These are phyloP conservation scores for Tridacna gigas DNA, from an alignment of 2,888 invertebrate species.

Conservation along the genomic window DNA sequence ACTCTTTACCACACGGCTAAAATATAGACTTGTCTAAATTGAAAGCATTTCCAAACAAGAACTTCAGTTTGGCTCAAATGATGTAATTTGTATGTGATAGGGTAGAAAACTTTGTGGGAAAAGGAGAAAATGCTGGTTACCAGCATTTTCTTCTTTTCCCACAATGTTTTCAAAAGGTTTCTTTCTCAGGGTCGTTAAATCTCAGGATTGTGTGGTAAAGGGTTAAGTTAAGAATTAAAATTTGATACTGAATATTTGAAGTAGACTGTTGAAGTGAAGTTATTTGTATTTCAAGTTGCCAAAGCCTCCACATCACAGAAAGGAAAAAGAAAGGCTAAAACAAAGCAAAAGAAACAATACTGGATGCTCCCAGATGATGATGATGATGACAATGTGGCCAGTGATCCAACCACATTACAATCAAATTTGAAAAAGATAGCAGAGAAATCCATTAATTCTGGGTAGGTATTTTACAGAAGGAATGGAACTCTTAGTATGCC, in stretches of 20 bases:
- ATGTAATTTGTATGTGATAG: too few relatives aligned
- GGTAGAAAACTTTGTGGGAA: not conserved
- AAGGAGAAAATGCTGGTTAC: not conserved
- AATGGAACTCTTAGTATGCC: too few relatives aligned
- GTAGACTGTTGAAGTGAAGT: not conserved
- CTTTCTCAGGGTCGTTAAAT: too few relatives aligned
- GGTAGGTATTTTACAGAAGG: not conserved
- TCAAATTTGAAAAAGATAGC: slow-evolving; percentile 59
- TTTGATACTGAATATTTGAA: not conserved
- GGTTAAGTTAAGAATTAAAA: too few relatives aligned
- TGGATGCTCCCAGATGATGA: slow-evolving; percentile 56
- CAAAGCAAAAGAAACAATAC: slow-evolving; percentile 23
- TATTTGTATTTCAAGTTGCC: not conserved
- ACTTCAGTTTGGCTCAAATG: too few relatives aligned
- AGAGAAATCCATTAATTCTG: not conserved
- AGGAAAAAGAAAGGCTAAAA: slow-evolving; percentile 13
- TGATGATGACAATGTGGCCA: slow-evolving; percentile 39
- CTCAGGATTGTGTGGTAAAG: too few relatives aligned
- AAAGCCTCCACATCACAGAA: slow-evolving; percentile 33
- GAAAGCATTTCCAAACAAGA: too few relatives aligned
- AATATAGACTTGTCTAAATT: too few relatives aligned
- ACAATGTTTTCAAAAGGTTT: not conserved
- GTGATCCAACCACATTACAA: slow-evolving; percentile 76
- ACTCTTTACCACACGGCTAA: too few relatives aligned
- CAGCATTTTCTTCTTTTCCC: not conserved